Conservation (phyloP, 2,797 vertebrate genomes). For the Anguilla marmorata region DNA sequence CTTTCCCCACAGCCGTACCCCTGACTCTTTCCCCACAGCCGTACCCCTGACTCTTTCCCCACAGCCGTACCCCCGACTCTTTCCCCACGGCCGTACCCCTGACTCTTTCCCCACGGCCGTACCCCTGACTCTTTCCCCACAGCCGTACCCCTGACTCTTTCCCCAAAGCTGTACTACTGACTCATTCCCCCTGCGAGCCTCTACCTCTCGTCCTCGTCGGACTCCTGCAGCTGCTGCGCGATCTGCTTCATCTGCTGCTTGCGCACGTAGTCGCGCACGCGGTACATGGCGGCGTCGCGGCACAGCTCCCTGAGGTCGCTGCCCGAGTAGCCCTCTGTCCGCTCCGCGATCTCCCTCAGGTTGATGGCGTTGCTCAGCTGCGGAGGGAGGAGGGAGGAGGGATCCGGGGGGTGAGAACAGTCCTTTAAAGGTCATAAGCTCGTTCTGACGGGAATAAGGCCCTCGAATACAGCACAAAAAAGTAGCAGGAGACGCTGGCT, state of each 20-base stretch:
- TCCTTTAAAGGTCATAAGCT: background rate
- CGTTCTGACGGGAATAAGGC: background rate
- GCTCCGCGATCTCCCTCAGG: constrained; percentile 74
- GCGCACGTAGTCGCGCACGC: constrained; percentile 76
- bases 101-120: no score
- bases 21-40: no score
- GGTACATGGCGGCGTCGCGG: constrained; percentile 77
- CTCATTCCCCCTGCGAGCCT: background rate
- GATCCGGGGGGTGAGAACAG: background rate
- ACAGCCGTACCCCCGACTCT: no score
- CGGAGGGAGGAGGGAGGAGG: background rate
- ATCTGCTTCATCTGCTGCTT: constrained; percentile 81
- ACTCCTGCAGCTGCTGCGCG: constrained; percentile 66
- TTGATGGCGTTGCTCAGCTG: constrained; percentile 77
- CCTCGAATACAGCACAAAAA: background rate
- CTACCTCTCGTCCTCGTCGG: constrained; percentile 68
- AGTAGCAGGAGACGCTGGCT: background rate
- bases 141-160: background rate
- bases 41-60: no score
- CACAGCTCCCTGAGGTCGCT: constrained; percentile 79
- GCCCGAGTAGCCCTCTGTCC: constrained; percentile 72
- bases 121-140: no score
- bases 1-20: no score
- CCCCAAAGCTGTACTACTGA: background rate
- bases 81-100: no score